Percentiles rank a stretch among this genome's conserved stretches.
Evolutionary conservation across 2,797 vertebrate species (phyloP).

Genomic region (Tokudaia muenninki): DNA sequence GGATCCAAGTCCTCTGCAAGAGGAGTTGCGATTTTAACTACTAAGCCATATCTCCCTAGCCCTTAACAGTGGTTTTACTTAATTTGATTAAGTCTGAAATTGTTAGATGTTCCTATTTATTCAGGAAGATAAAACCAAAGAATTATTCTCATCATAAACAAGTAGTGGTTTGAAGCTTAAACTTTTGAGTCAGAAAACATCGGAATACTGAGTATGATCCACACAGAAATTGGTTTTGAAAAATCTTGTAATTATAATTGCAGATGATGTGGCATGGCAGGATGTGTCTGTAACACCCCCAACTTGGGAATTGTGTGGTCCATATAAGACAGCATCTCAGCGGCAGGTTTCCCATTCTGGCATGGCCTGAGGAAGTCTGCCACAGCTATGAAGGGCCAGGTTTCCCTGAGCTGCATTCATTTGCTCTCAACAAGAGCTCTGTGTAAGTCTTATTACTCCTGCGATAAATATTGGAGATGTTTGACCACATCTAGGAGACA

Average conservation of each 20-base stretch:
- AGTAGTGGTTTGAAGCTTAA: conserved; percentile 42
- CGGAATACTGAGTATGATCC: not conserved
- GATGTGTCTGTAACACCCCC: not conserved
- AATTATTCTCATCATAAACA: conserved; percentile 57
- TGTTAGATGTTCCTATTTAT: conserved; percentile 39
- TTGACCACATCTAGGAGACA: conserved; percentile 7
- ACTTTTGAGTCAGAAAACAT: conserved; percentile 25
- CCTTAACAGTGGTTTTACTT: not conserved
- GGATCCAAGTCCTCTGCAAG: not conserved
- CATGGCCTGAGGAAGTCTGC: not conserved
- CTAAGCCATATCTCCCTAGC: not conserved
- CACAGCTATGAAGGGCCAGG: conserved; percentile 24
- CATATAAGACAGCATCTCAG: not conserved
- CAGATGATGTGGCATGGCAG: not conserved
- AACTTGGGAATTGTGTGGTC: not conserved
- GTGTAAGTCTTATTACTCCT: conserved; percentile 39
- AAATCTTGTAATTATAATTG: not conserved
- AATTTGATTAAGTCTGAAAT: conserved; percentile 37
- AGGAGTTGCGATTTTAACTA: not conserved
- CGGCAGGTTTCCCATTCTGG: not conserved
- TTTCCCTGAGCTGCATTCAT: not conserved
- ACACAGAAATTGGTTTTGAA: conserved; percentile 20
- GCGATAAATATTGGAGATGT: not conserved
- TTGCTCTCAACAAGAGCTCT: conserved; percentile 54
- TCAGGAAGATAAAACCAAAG: conserved; percentile 52